These are phyloP conservation scores for Mesembrinibis cayennensis DNA, from an alignment of 2,113 vertebrate species.

Conservation along the genomic window DNA sequence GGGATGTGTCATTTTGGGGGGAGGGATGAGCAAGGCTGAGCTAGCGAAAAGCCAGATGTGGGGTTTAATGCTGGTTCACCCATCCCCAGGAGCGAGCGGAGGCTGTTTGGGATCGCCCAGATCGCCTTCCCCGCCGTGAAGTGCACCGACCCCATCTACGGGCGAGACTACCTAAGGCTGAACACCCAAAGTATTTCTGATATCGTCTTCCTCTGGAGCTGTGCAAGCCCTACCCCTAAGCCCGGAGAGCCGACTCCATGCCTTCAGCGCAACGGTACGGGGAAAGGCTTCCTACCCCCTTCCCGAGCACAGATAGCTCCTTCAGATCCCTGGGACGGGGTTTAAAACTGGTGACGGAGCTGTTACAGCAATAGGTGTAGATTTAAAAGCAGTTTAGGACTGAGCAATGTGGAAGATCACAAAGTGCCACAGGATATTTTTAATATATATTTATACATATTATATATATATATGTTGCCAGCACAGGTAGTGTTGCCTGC, in stretches of 20 bases:
- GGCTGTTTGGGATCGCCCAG: background rate
- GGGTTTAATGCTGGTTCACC: background rate
- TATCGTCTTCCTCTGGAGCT: background rate
- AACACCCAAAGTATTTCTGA: background rate
- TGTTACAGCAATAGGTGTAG: background rate
- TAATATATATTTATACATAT: background rate
- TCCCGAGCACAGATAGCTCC: background rate
- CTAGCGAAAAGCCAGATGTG: background rate
- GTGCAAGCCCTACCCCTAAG: no score
- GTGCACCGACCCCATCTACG: background rate
- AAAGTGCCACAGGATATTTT: background rate
- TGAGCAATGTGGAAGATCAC: background rate
- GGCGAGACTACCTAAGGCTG: background rate
- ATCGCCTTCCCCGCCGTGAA: background rate
- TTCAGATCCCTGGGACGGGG: rapidly evolving
- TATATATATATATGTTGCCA: background rate
- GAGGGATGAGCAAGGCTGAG: background rate
- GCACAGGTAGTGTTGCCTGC: background rate
- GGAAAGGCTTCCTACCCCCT: background rate
- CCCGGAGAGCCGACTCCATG: background rate
- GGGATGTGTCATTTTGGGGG: background rate
- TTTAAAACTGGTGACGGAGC: background rate
- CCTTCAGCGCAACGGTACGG: rapidly evolving
- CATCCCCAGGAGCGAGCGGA: background rate
- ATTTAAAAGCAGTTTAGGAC: background rate